Evolutionary conservation across 1,140 invertebrate species (phyloP).

Genomic region (Drosophila ambigua): DNA sequence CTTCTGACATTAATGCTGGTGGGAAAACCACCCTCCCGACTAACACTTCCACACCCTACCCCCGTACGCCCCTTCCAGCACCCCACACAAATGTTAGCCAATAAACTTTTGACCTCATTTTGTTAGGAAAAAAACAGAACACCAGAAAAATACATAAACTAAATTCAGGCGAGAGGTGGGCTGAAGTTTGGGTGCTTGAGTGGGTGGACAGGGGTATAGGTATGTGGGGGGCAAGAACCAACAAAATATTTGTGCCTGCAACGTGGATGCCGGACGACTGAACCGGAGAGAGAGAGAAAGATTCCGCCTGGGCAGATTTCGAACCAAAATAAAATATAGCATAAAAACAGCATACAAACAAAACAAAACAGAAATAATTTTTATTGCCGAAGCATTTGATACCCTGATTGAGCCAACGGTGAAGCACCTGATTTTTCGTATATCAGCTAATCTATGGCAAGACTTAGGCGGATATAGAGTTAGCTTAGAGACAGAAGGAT

Average conservation of each 20-base stretch:
- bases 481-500: too few species aligned
- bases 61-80: too few species aligned
- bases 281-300: slow-evolving; percentile 19
- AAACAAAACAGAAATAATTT: slow-evolving; percentile 23
- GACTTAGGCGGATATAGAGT: too few species aligned
- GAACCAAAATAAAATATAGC: slow-evolving; percentile 40
- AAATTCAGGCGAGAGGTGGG: slow-evolving; percentile 37
- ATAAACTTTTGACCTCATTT: slow-evolving; percentile 82
- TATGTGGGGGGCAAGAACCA: slow-evolving; percentile 14
- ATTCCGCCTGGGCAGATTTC: slow-evolving; percentile 54
- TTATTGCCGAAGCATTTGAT: not conserved
- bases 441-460: too few species aligned
- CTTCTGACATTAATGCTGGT: slow-evolving; percentile 39
- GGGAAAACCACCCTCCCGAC: slow-evolving; percentile 15
- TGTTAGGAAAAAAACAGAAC: slow-evolving; percentile 32
- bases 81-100: slow-evolving; percentile 55
- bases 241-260: slow-evolving; percentile 64
- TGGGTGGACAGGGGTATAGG: not conserved
- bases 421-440: too few species aligned
- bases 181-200: not conserved
- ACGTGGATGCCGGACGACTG: slow-evolving; percentile 29
- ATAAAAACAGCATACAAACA: slow-evolving; percentile 13
- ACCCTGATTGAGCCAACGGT: too few species aligned
- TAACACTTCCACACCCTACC: too few species aligned
- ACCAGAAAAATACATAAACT: slow-evolving; percentile 44